A percentile compares a stretch with the other conserved stretches of the same genome.
Evolutionary conservation across 2,888 invertebrate genomes (phyloP).

Genomic region (Phyllotreta striolata): DNA sequence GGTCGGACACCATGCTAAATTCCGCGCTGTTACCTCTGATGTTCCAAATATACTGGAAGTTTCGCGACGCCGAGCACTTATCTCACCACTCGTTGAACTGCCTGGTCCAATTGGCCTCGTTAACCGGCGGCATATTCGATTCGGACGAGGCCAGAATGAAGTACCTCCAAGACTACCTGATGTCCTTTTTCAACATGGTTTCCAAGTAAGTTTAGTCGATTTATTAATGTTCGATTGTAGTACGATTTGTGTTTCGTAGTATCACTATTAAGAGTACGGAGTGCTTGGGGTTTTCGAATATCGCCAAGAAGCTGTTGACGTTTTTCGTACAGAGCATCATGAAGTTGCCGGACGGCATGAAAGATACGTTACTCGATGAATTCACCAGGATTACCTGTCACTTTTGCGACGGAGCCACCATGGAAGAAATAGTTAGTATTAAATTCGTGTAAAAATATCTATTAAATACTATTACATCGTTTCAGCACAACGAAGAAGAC

Average conservation of each 20-base stretch:
- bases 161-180: constrained; percentile 69
- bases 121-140: constrained; percentile 67
- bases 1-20: constrained; percentile 81
- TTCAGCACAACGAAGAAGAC: constrained; percentile 62
- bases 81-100: constrained; percentile 82
- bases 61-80: constrained; percentile 76
- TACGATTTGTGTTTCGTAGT: constrained; percentile 55
- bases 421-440: constrained; percentile 69
- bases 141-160: constrained; percentile 62
- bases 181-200: constrained; percentile 69
- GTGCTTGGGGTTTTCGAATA: constrained; percentile 72
- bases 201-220: constrained; percentile 60
- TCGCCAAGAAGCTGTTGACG: constrained; percentile 69
- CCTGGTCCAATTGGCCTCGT: constrained; percentile 79
- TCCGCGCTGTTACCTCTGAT: constrained; percentile 78
- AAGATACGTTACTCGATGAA: constrained; percentile 68
- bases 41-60: constrained; percentile 84
- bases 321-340: constrained; percentile 66
- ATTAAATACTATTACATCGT: constrained; percentile 21
- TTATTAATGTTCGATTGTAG: too few species aligned
- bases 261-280: constrained; percentile 71
- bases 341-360: constrained; percentile 62
- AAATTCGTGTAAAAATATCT: background rate
- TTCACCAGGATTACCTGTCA: constrained; percentile 70
- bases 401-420: constrained; percentile 71